Conservation (phyloP, 2,797 vertebrate genomes). For the Euthynnus affinis region DNA sequence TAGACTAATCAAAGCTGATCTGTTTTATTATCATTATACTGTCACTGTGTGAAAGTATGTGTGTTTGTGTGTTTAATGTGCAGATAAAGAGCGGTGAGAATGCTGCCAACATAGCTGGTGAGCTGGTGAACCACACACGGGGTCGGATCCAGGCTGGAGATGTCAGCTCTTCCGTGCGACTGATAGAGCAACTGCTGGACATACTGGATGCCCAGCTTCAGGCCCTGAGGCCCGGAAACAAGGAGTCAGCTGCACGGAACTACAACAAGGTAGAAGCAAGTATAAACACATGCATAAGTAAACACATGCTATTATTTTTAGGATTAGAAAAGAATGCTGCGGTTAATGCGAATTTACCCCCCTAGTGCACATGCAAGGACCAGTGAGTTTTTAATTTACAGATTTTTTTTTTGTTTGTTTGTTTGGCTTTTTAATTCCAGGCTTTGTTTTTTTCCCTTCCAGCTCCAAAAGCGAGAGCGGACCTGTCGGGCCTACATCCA, state of each 20-base stretch:
- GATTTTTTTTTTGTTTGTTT: slow-evolving; percentile 28
- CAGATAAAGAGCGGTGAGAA: slow-evolving; percentile 98
- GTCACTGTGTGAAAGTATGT: neutral
- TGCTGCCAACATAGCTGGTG: slow-evolving; percentile 93
- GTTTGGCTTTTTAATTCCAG: slow-evolving; percentile 59
- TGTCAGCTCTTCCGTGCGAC: slow-evolving; percentile 93
- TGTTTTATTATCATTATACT: neutral
- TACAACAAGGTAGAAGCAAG: slow-evolving; percentile 91
- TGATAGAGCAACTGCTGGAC: slow-evolving; percentile 96
- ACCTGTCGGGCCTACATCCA: slow-evolving; percentile 95
- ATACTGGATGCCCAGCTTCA: slow-evolving; percentile 95
- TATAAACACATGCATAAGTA: slow-evolving; percentile 19
- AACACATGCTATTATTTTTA: slow-evolving; percentile 1
- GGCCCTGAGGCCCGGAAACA: slow-evolving; percentile 92
- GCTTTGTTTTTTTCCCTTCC: slow-evolving; percentile 68
- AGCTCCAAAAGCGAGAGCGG: slow-evolving; percentile 95
- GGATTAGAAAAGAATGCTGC: slow-evolving; percentile 42
- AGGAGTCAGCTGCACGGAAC: slow-evolving; percentile 93
- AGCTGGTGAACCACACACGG: slow-evolving; percentile 93
- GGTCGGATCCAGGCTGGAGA: slow-evolving; percentile 95
- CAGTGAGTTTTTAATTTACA: slow-evolving; percentile 53
- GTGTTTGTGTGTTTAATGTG: slow-evolving; percentile 43
- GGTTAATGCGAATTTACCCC: slow-evolving; percentile 53
- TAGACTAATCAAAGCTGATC: neutral
- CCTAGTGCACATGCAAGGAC: slow-evolving; percentile 44